Conservation (phyloP, 2,888 invertebrate species). For the Rotaria magnacalcarata region DNA sequence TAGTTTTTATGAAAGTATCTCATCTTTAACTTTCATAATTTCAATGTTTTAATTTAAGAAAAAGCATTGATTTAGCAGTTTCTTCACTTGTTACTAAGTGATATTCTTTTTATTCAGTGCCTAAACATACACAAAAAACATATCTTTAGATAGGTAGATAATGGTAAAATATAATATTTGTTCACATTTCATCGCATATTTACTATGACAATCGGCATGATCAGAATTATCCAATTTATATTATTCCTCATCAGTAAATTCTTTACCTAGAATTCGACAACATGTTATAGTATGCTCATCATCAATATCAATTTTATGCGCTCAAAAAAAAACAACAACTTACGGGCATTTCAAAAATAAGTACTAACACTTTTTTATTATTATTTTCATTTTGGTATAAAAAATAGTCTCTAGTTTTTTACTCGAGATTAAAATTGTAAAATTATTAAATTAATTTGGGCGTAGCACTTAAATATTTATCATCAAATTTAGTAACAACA, state of each 20-base stretch:
- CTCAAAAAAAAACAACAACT: too few species aligned
- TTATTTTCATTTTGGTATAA: too few species aligned
- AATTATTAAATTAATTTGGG: too few species aligned
- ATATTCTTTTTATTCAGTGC: constrained; percentile 59
- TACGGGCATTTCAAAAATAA: too few species aligned
- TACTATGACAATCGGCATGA: not conserved
- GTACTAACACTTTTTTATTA: too few species aligned
- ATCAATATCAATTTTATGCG: constrained; percentile 32
- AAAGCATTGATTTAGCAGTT: constrained; percentile 86
- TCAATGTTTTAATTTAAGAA: constrained; percentile 67
- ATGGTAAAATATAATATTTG: not conserved
- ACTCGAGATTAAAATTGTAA: too few species aligned
- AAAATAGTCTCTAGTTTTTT: too few species aligned
- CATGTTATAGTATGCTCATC: constrained; percentile 68
- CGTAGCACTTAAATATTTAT: too few species aligned
- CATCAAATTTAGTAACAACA: too few species aligned
- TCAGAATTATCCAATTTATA: not conserved
- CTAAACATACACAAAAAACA: constrained; percentile 51
- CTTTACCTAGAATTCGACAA: constrained; percentile 76
- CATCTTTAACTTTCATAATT: not conserved
- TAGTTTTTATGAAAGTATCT: not conserved
- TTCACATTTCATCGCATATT: not conserved
- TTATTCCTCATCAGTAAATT: constrained; percentile 63
- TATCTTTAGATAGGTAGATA: too few species aligned
- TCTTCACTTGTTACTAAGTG: constrained; percentile 78